Evolutionary conservation across 1,140 invertebrate genomes (phyloP).

Genomic region (Drosophila orosa): DNA sequence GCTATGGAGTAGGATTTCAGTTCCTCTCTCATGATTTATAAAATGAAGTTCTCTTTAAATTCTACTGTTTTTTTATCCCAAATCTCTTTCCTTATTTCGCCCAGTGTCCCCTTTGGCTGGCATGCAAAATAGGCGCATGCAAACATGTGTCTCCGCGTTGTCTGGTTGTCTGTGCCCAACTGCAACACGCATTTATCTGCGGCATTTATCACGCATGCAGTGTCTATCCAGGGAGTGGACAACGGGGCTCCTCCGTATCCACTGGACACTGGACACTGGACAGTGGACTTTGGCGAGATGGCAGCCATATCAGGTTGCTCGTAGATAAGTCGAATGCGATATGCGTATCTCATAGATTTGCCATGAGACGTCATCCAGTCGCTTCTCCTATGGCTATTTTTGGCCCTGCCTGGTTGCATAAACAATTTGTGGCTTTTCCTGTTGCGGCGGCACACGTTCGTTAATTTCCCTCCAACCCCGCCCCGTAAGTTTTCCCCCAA

Average conservation of each 20-base stretch:
- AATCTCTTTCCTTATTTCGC: not conserved
- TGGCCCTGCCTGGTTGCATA: slow-evolving; percentile 62
- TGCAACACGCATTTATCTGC: slow-evolving; percentile 79
- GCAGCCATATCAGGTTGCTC: slow-evolving; percentile 71
- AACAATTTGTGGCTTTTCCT: slow-evolving; percentile 77
- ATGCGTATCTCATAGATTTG: slow-evolving; percentile 81
- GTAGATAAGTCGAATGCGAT: slow-evolving; percentile 81
- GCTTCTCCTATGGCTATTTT: slow-evolving; percentile 61
- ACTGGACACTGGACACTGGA: slow-evolving; percentile 24
- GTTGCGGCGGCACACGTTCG: slow-evolving; percentile 48
- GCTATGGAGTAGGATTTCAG: not conserved
- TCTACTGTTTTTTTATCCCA: too few species aligned
- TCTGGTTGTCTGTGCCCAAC: slow-evolving; percentile 74
- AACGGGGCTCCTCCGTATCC: slow-evolving; percentile 7
- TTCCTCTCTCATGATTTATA: too few species aligned
- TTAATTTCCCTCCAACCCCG: slow-evolving; percentile 14
- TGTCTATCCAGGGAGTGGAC: slow-evolving; percentile 26
- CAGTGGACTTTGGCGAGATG: slow-evolving; percentile 29
- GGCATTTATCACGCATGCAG: slow-evolving; percentile 74
- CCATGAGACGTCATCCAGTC: slow-evolving; percentile 35
- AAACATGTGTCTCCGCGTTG: slow-evolving; percentile 81
- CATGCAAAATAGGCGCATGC: slow-evolving; percentile 70
- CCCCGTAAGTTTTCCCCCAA: slow-evolving; percentile 18
- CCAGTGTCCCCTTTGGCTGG: slow-evolving; percentile 34
- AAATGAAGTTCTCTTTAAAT: not conserved